Evolutionary conservation across 1,140 invertebrate genomes (phyloP).

Genomic region (Phthorimaea operculella): DNA sequence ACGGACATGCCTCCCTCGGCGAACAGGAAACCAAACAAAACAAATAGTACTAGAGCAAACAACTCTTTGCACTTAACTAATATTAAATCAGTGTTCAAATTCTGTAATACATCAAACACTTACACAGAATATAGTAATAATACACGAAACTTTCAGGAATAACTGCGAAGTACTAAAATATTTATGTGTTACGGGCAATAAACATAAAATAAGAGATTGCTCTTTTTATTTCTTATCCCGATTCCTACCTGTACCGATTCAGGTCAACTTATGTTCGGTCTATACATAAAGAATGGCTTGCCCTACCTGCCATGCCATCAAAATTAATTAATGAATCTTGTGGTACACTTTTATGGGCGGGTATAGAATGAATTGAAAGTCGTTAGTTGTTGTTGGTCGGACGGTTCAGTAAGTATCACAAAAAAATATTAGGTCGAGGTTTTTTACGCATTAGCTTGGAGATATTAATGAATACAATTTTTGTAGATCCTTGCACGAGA

Average conservation of each 20-base stretch:
- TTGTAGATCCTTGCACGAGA: conserved; percentile 48
- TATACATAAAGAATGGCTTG: no score
- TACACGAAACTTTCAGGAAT: not conserved
- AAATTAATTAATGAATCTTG: no score
- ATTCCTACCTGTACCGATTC: not conserved
- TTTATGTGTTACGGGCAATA: not conserved
- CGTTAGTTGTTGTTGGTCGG: no score
- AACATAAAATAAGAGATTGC: not conserved
- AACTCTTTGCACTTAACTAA: not conserved
- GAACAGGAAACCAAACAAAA: conserved; percentile 16
- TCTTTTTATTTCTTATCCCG: conserved; percentile 1
- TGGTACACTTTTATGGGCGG: no score
- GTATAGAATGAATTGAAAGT: no score
- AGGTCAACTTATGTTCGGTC: not conserved
- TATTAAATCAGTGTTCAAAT: not conserved
- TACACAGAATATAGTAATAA: not conserved
- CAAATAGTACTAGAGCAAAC: conserved; percentile 1
- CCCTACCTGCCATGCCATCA: no score
- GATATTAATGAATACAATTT: conserved; percentile 7
- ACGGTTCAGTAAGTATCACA: no score
- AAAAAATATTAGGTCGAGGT: no score
- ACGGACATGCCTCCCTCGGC: conserved; percentile 16
- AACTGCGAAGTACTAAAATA: not conserved
- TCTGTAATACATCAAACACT: not conserved
- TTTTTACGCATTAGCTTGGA: no score